These are phyloP conservation scores for Napeogenes sylphis DNA, from an alignment of 2,888 invertebrate species.

Conservation along the genomic window DNA sequence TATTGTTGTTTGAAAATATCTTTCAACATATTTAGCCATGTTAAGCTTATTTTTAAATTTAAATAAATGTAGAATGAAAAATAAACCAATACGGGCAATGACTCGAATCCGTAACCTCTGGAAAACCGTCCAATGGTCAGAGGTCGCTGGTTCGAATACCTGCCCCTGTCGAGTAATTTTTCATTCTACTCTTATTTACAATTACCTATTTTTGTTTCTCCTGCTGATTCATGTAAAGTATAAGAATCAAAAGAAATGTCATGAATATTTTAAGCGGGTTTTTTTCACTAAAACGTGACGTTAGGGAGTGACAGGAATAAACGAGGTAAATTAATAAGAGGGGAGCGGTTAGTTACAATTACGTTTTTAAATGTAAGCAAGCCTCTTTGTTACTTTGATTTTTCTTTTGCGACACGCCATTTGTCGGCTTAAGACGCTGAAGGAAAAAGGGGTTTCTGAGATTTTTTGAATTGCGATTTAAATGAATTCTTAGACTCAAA, in stretches of 20 bases:
- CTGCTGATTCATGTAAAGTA: constrained; percentile 12
- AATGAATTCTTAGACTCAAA: too few species aligned
- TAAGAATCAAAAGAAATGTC: constrained; percentile 34
- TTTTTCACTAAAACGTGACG: constrained; percentile 59
- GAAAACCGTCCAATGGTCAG: too few species aligned
- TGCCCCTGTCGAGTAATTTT: too few species aligned
- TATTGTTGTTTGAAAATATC: too few species aligned
- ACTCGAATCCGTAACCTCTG: too few species aligned
- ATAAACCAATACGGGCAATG: too few species aligned
- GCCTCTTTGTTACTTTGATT: constrained; percentile 71
- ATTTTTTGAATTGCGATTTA: constrained; percentile 16
- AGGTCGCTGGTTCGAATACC: too few species aligned
- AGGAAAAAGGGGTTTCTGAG: constrained; percentile 38
- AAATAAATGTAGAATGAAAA: too few species aligned
- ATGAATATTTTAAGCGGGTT: constrained; percentile 65
- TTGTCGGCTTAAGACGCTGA: constrained; percentile 47
- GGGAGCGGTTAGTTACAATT: constrained; percentile 77
- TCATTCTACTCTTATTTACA: too few species aligned
- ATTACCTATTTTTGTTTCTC: too few species aligned
- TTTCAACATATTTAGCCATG: too few species aligned
- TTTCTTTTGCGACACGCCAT: constrained; percentile 73
- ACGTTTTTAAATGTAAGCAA: constrained; percentile 76
- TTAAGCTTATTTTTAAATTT: too few species aligned
- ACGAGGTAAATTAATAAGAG: constrained; percentile 75
- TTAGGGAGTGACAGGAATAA: constrained; percentile 57